phyloP scores from a whole-genome alignment of 2,113 vertebrate species.

The Acinonyx jubatus region DNA sequence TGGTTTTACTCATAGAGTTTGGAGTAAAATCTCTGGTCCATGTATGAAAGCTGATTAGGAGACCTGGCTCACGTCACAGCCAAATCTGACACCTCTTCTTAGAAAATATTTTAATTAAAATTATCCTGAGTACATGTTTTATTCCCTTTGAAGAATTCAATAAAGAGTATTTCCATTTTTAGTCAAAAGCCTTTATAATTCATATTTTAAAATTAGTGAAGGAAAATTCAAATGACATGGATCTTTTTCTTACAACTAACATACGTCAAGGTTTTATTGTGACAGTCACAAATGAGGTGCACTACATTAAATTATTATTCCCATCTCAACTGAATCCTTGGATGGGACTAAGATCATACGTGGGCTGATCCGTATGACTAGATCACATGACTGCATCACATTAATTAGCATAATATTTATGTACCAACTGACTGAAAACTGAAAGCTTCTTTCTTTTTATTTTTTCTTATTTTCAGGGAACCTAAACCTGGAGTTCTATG shows the following conservation, averaged over 20 bases:
- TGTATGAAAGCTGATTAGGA: background rate
- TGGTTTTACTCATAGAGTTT: background rate
- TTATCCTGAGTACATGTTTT: background rate
- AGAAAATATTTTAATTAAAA: slow-evolving; percentile 45
- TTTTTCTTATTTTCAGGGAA: background rate
- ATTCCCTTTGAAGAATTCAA: background rate
- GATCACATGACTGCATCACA: background rate
- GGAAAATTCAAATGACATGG: slow-evolving; percentile 48
- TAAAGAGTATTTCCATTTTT: slow-evolving; percentile 19
- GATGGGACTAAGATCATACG: background rate
- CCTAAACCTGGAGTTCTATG: background rate
- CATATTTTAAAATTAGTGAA: slow-evolving; percentile 21
- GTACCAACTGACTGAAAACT: slow-evolving; percentile 16
- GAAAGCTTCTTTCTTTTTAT: background rate
- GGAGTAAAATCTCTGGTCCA: background rate
- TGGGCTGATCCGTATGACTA: background rate
- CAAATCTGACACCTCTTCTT: background rate
- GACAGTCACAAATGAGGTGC: background rate
- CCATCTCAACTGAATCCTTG: background rate
- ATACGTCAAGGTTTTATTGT: slow-evolving; percentile 20
- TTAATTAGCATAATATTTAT: background rate
- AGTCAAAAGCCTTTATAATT: slow-evolving; percentile 45
- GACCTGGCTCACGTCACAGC: background rate
- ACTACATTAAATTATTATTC: slow-evolving; percentile 52
- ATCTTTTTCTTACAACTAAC: slow-evolving; percentile 51